Percentiles rank a stretch among this genome's conserved stretches.
These are phyloP conservation scores for Zaprionus taronus DNA, from an alignment of 1,140 invertebrate genomes.

Conservation along the genomic window DNA sequence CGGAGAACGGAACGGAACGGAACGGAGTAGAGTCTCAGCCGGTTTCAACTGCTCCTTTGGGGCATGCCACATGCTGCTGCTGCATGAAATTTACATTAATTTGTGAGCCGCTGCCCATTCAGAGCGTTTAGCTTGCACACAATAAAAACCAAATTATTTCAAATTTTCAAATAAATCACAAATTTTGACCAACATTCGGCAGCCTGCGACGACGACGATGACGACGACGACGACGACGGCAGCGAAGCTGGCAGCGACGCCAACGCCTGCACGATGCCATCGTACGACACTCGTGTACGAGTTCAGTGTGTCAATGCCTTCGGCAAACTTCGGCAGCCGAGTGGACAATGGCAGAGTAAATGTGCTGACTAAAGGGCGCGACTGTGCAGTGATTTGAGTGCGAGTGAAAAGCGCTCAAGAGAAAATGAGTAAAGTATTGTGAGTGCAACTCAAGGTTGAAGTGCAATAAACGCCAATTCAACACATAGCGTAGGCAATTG, in stretches of 20 bases:
- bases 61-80: constrained; percentile 14
- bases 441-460: background rate
- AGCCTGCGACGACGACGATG: constrained; percentile 4
- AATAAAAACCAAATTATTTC: constrained; percentile 71
- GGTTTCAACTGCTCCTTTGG: constrained; percentile 26
- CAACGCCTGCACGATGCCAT: constrained; percentile 26
- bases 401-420: constrained; percentile 49
- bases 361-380: constrained; percentile 56
- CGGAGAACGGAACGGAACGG: too few species aligned
- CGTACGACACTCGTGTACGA: constrained; percentile 38
- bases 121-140: constrained; percentile 31
- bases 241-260: constrained; percentile 32
- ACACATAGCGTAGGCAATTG: constrained; percentile 13
- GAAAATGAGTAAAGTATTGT: background rate
- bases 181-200: constrained; percentile 65
- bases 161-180: constrained; percentile 72
- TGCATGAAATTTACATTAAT: constrained; percentile 75
- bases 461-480: background rate
- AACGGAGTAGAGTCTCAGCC: background rate
- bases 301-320: constrained; percentile 75
- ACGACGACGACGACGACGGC: constrained; percentile 27
- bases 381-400: constrained; percentile 58
- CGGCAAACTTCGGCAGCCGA: constrained; percentile 29
- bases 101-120: constrained; percentile 28
- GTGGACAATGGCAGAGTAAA: constrained; percentile 35